Evolutionary conservation across 2,888 invertebrate species (phyloP).

Genomic region (Lasioglossum pauxillum): DNA sequence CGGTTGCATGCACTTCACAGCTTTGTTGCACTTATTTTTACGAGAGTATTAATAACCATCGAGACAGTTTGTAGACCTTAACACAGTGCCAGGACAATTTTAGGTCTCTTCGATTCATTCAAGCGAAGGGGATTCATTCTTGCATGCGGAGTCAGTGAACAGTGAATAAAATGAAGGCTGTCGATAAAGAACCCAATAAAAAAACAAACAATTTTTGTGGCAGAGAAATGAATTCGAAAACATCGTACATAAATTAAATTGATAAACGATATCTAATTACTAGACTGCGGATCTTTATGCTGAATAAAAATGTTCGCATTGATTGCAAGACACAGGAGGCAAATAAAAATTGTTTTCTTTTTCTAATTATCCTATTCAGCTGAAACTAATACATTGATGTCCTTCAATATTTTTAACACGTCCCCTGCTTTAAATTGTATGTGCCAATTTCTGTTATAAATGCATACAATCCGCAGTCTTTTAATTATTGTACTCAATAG

Average conservation of each 20-base stretch:
- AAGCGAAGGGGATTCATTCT: neutral
- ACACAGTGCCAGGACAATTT: constrained; percentile 5
- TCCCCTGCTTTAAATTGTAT: too few relatives aligned
- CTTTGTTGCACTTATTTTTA: neutral
- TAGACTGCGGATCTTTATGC: too few relatives aligned
- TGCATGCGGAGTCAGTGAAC: neutral
- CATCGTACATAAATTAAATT: neutral
- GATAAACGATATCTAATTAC: neutral
- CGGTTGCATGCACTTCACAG: neutral
- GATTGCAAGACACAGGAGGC: too few relatives aligned
- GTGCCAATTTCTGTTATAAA: too few relatives aligned
- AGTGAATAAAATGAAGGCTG: neutral
- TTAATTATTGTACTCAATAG: neutral
- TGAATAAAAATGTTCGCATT: too few relatives aligned
- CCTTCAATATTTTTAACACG: too few relatives aligned
- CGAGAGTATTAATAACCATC: neutral
- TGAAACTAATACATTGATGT: too few relatives aligned
- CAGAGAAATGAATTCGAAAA: neutral
- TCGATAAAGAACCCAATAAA: neutral
- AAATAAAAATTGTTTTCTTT: too few relatives aligned
- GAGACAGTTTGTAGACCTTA: constrained; percentile 15
- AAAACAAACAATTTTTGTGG: neutral
- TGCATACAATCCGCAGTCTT: too few relatives aligned
- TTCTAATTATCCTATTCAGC: too few relatives aligned
- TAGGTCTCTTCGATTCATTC: constrained; percentile 18